Percentiles rank a stretch among this genome's conserved stretches.
These are phyloP conservation scores for Etheostoma cragini DNA, from an alignment of 2,113 vertebrate genomes.

Conservation along the genomic window DNA sequence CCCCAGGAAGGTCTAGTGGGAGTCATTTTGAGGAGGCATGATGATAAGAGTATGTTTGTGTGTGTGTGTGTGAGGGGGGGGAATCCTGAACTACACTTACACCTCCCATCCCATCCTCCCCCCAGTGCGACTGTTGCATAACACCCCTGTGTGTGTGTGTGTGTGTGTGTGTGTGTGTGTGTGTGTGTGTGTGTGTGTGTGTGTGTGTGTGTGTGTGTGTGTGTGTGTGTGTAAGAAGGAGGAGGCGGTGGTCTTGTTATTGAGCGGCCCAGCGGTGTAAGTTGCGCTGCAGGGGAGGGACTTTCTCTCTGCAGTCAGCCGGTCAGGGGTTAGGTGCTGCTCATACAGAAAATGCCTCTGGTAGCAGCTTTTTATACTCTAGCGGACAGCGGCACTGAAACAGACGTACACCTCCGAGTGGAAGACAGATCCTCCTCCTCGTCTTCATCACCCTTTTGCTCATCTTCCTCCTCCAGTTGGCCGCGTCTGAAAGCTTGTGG, in stretches of 20 bases:
- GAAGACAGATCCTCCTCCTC: conserved; percentile 25
- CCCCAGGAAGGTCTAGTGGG: neutral
- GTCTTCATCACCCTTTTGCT: neutral
- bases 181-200: conserved; percentile 4
- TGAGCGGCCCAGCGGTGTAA: conserved; percentile 63
- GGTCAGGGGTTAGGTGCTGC: conserved; percentile 55
- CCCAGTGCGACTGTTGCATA: conserved; percentile 49
- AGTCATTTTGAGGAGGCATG: neutral
- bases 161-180: conserved; percentile 1
- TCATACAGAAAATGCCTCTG: conserved; percentile 67
- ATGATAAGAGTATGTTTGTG: conserved; percentile 39
- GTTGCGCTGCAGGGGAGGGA: conserved; percentile 85
- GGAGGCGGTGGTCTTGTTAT: conserved; percentile 57
- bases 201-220: conserved; percentile 6
- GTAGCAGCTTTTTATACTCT: conserved; percentile 59
- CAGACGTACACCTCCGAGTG: conserved; percentile 31
- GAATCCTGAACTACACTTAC: neutral
- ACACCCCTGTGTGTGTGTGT: neutral
- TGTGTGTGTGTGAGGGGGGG: neutral
- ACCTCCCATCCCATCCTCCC: neutral
- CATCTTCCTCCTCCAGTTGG: conserved; percentile 29
- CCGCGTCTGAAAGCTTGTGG: neutral
- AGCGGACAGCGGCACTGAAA: conserved; percentile 25
- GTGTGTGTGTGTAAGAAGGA: conserved; percentile 9
- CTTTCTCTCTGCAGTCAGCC: conserved; percentile 74